Evolutionary conservation across 2,113 vertebrate genomes (phyloP), one percentile per base, ranked within the genome.

Genomic region (Dissostichus mawsoni): DNA sequence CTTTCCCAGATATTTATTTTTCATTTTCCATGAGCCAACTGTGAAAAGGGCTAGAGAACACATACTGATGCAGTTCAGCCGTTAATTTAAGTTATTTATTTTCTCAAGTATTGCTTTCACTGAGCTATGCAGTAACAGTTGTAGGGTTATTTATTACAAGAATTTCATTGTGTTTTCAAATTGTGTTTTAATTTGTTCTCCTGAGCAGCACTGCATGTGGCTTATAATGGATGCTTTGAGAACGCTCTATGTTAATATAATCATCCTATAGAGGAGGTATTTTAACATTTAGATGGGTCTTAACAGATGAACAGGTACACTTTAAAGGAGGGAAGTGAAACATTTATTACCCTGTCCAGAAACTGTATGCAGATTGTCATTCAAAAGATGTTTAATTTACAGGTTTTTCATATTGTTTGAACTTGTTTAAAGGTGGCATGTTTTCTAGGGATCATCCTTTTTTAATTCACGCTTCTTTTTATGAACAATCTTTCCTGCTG

Each of bases 41-140:
- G 89, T 91, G 92, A 91, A 94, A 94, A 95, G 94, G 94, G 94
- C 94, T 95, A 93, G 89, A 93, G 85, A 41, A 41, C 82, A 88
- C 82, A 88, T 64, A 69, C 83, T 63, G 85, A 89, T 82, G 81
- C 81, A 81, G 83, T 76, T 78, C 83, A 74, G 87, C 81, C 63
- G 61, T 18, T 33, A 81, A 78, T 92, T 84, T 83, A 83, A 70
- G 47, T 90, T 87, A 83, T 91, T 92, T 91, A 86, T 90, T 87
- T 87, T 73, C 41, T 67, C 29, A 87, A 23, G 66, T 87, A n/a
- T 84, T 76, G 79, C 79, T 86, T 84, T 75, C 89, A 77, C 83
- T 23, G 25, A 92, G 92, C 90, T 90, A 93, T 92, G 91, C 91
- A 92, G 88, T 83, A 81, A 84, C 74, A 71, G 70, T 63, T 8